Base-by-base conservation (phyloP, 2,888 invertebrate genomes). In the Vanessa cardui region DNA sequence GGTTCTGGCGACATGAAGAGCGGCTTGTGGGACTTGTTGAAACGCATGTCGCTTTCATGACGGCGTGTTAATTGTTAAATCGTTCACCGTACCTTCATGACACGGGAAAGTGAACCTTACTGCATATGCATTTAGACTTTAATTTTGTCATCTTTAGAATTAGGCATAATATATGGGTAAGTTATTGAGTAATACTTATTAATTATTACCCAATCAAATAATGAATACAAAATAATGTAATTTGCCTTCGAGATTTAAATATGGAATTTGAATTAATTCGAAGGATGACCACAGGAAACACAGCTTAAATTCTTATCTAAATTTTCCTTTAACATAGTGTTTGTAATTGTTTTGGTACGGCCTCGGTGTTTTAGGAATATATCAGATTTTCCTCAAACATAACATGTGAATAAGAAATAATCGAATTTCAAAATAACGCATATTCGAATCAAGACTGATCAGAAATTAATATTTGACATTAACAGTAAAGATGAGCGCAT, bases 271-370 rank as follows among this genome's bases (percentile, higher is more conserved):
- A 62, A 46, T 65, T 33, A 21, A 54, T 66, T 62, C 44, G 49
- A 68, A 71, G 64, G 69, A 68, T 64, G 16, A 47, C 47, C 46
- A 54, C 54, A 68, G 71, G 71, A 70, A 72, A 71, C 54, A 66
- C 58, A 21, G 39, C 63, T 64, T 62, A 54, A 45, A 46, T 58
- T 52, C 7, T 50, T 45, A 58, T 66, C 50, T 66, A 16, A 45
- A 63, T 73, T 73, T 72, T 68, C 71, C 71, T 68, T 16, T 62
- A 65, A 70, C 56, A 58, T 50, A 52, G 52, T 68, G 62, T 70
- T 64, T 47, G 54, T 52, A 45, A 63, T 66, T 47, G 69, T 65
- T 69, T 61, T 46, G 45, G 31, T 31, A 54, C 46, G 58, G 54
- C 72, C 72, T 67, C 64, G 65, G 20, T 33, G 39, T 18, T 33